Conservation (phyloP, 2,113 vertebrate species). For the Onychostruthus taczanowskii region DNA sequence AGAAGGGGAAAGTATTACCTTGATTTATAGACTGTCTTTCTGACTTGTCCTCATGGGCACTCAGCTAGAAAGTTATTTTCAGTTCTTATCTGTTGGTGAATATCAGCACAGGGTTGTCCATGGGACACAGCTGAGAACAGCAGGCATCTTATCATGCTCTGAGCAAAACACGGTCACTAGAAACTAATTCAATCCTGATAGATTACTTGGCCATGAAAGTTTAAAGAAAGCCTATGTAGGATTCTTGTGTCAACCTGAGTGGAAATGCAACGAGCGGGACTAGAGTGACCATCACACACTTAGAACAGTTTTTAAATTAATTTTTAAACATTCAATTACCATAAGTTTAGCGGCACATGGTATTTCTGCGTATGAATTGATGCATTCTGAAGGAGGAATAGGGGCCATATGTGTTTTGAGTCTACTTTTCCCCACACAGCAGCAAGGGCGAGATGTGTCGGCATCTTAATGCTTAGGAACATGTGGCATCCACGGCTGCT, state of each 20-base stretch:
- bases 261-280: background rate
- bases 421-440: background rate
- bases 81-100: background rate
- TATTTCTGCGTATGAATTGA: background rate
- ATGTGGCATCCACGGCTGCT: background rate
- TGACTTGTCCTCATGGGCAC: background rate
- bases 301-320: background rate
- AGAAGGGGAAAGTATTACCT: slow-evolving; percentile 20
- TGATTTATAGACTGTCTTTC: slow-evolving; percentile 5
- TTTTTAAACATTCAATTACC: background rate
- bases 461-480: background rate
- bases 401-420: background rate
- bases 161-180: background rate
- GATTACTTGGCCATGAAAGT: background rate
- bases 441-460: background rate
- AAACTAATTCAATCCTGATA: background rate
- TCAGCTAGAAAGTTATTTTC: slow-evolving; percentile 20
- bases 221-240: background rate
- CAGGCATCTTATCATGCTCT: background rate
- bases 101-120: background rate
- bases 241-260: background rate
- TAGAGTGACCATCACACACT: background rate
- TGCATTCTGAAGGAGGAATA: background rate
- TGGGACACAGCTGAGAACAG: background rate
- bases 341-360: background rate